phyloP scores from a whole-genome alignment of 2,797 vertebrate species.

The Lepilemur septentrionalis region DNA sequence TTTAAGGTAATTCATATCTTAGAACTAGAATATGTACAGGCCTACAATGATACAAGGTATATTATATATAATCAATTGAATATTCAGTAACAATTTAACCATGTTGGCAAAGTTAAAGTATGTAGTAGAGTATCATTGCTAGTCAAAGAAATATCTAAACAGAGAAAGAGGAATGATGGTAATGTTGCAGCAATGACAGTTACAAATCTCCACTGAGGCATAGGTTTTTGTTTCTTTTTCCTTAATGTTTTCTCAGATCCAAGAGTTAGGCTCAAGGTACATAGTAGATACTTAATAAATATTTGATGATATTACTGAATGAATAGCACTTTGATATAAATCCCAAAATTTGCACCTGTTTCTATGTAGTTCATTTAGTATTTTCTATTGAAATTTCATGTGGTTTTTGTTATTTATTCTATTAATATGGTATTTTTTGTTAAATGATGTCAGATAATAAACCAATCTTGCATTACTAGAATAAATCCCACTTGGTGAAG shows the following conservation, averaged over 20 bases:
- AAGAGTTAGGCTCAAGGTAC: background rate
- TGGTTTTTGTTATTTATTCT: background rate
- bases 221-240: background rate
- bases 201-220: background rate
- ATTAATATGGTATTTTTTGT: background rate
- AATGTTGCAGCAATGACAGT: background rate
- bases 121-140: background rate
- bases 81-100: background rate
- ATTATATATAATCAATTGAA: background rate
- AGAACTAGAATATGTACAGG: conserved; percentile 16
- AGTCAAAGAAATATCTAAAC: background rate
- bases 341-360: background rate
- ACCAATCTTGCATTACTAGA: background rate
- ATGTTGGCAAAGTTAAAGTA: background rate
- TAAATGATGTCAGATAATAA: background rate
- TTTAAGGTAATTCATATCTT: conserved; percentile 6
- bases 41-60: background rate
- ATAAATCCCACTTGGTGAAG: background rate
- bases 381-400: background rate
- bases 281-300: background rate
- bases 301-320: background rate
- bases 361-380: background rate
- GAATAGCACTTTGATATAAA: background rate
- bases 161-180: background rate
- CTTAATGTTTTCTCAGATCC: background rate